A percentile compares a stretch with the other conserved stretches of the same genome.
Evolutionary conservation across 2,797 vertebrate genomes (phyloP).

Genomic region (Xenops minutus): DNA sequence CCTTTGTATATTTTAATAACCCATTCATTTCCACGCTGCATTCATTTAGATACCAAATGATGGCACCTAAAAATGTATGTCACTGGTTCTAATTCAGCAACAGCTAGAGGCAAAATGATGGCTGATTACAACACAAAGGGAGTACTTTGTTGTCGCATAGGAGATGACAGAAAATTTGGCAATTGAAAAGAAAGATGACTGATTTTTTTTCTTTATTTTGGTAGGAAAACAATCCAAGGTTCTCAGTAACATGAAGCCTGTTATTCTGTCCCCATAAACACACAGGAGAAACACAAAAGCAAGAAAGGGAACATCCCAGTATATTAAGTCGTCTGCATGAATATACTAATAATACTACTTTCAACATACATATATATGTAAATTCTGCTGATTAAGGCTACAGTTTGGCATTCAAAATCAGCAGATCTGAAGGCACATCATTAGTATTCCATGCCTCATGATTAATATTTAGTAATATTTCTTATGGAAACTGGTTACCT

Average conservation of each 20-base stretch:
- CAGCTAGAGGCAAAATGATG: not conserved
- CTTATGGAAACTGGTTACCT: not conserved
- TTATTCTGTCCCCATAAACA: not conserved
- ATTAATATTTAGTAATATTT: not conserved
- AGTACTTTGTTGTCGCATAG: not conserved
- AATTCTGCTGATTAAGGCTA: not conserved
- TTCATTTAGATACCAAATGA: not conserved
- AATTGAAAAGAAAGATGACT: not conserved
- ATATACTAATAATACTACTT: not conserved
- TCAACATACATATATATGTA: no score
- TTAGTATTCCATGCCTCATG: not conserved
- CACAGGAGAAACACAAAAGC: not conserved
- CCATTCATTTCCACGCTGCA: not conserved
- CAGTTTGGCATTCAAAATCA: not conserved
- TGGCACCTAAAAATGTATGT: not conserved
- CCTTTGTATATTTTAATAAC: not conserved
- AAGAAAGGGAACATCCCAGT: not conserved
- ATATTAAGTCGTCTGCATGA: not conserved
- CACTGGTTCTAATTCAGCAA: not conserved
- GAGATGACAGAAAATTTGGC: not conserved
- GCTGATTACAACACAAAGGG: not conserved
- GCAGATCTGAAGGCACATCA: not conserved
- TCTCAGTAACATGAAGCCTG: not conserved
- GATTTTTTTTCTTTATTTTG: not conserved
- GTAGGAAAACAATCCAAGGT: not conserved